Evolutionary conservation across 2,113 vertebrate species (phyloP).

Genomic region (Heterotilapia buettikoferi): DNA sequence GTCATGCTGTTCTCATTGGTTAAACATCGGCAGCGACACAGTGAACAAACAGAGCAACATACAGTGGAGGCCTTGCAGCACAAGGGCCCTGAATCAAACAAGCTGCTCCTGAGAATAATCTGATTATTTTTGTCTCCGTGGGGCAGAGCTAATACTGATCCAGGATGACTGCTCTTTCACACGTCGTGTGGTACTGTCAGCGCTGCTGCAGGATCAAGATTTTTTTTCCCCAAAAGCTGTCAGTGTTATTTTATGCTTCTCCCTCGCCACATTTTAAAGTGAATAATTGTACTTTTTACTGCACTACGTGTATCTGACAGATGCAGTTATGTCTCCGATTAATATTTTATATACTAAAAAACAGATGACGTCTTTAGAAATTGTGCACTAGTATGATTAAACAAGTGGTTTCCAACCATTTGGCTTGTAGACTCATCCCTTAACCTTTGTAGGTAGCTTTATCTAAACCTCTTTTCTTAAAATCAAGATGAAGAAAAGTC

Average conservation of each 20-base stretch:
- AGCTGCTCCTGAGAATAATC: conserved; percentile 10
- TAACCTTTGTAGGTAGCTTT: background rate
- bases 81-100: background rate
- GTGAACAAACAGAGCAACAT: background rate
- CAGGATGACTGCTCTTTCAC: conserved; percentile 20
- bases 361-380: background rate
- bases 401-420: background rate
- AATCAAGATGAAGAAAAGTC: background rate
- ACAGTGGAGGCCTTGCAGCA: background rate
- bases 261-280: background rate
- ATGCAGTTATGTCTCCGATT: background rate
- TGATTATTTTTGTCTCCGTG: background rate
- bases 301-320: background rate
- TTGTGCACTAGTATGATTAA: background rate
- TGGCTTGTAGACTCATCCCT: background rate
- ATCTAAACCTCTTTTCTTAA: background rate
- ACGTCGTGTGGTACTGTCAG: background rate
- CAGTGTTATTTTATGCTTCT: background rate
- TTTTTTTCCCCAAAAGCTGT: background rate
- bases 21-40: background rate
- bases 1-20: conserved; percentile 32
- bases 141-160: background rate
- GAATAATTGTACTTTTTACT: background rate
- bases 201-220: background rate
- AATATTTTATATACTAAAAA: background rate